Evolutionary conservation across 2,113 vertebrate genomes (phyloP).

Genomic region (Peromyscus leucopus): DNA sequence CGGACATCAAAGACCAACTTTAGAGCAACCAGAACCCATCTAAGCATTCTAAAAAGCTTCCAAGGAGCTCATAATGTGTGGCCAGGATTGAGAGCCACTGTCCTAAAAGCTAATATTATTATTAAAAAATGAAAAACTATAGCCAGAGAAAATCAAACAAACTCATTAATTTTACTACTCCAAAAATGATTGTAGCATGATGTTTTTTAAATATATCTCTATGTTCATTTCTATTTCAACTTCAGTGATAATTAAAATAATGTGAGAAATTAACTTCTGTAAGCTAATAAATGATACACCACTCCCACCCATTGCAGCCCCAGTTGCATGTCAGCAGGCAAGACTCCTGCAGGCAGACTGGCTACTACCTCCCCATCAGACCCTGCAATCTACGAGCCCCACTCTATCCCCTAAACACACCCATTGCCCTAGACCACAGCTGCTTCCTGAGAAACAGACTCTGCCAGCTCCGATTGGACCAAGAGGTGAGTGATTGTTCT

Average conservation of each 20-base stretch:
- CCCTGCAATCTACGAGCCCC: too few relatives aligned
- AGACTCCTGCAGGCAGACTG: too few relatives aligned
- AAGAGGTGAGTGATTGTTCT: too few relatives aligned
- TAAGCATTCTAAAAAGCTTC: not conserved
- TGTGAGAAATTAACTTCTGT: slow-evolving; percentile 16
- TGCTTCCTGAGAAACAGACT: too few relatives aligned
- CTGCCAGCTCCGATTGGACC: too few relatives aligned
- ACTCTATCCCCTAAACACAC: too few relatives aligned
- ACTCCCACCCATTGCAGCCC: too few relatives aligned
- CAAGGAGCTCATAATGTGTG: not conserved
- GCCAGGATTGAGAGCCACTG: not conserved
- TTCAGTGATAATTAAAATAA: not conserved
- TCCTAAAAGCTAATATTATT: not conserved
- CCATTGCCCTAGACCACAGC: too few relatives aligned
- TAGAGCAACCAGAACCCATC: not conserved
- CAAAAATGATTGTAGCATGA: not conserved
- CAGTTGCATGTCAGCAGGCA: too few relatives aligned
- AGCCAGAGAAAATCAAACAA: not conserved
- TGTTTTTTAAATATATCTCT: not conserved
- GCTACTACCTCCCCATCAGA: too few relatives aligned
- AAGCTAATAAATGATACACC: not conserved
- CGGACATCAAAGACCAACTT: fast-evolving
- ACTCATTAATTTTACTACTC: not conserved
- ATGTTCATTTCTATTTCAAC: not conserved
- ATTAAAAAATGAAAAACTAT: not conserved